Percentiles rank a stretch among this genome's conserved stretches.
Conservation (phyloP, 2,113 vertebrate species). For the human region GRCh38 chr15:31994501-31995000, state of each 20-base stretch:
- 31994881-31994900: not conserved
- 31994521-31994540: not conserved
- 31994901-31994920: not conserved
- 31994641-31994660: not conserved
- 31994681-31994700: not conserved
- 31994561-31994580: not conserved
- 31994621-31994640: not conserved
- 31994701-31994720: not conserved
- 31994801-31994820: not conserved
- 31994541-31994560: not conserved
- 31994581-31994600: not conserved
- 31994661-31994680: not conserved
- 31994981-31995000: not conserved
- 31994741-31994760: not conserved
- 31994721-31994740: not conserved
- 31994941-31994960: not conserved
- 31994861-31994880: not conserved
- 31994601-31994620: not conserved
- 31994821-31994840: not conserved
- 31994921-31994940: not conserved
- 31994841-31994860: not conserved
- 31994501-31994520: not conserved
- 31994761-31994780: not conserved
- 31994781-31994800: not conserved
- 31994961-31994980: not conserved